A percentile compares a stretch with the other conserved stretches of the same genome.
phyloP scores from a whole-genome alignment of 2,113 vertebrate species.

The Mastomys natalensis region DNA sequence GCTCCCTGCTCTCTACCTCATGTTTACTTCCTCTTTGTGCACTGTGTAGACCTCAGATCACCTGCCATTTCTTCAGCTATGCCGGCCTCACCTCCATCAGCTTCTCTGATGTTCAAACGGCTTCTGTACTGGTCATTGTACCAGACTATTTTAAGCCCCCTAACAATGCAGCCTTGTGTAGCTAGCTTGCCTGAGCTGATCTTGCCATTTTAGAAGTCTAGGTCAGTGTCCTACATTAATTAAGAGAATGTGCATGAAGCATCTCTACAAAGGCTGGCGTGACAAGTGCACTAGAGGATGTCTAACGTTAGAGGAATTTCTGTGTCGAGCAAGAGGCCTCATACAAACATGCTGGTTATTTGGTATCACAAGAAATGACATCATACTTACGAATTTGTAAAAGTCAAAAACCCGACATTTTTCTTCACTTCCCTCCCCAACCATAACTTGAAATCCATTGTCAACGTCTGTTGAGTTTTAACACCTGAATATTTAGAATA shows the following conservation, averaged over 20 bases:
- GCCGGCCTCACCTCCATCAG: background rate
- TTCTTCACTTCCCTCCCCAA: background rate
- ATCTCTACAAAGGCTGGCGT: background rate
- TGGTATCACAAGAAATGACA: background rate
- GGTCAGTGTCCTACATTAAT: background rate
- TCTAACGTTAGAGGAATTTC: background rate
- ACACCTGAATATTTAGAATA: background rate
- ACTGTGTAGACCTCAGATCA: background rate
- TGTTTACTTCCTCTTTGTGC: background rate
- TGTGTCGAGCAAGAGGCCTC: background rate
- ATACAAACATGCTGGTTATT: background rate
- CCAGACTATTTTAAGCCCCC: background rate
- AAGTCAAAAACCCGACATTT: slow-evolving; percentile 22
- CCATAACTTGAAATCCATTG: background rate
- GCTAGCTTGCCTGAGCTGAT: background rate
- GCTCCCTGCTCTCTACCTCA: background rate
- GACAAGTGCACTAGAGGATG: background rate
- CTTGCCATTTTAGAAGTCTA: background rate
- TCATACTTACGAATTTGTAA: background rate
- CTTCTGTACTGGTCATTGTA: background rate
- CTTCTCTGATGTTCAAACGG: slow-evolving; percentile 30
- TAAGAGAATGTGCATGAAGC: background rate
- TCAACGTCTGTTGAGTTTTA: background rate
- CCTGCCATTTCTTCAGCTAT: background rate
- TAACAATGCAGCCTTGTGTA: background rate